These are phyloP conservation scores for Psittacula echo DNA, from an alignment of 2,797 vertebrate species.

Conservation along the genomic window DNA sequence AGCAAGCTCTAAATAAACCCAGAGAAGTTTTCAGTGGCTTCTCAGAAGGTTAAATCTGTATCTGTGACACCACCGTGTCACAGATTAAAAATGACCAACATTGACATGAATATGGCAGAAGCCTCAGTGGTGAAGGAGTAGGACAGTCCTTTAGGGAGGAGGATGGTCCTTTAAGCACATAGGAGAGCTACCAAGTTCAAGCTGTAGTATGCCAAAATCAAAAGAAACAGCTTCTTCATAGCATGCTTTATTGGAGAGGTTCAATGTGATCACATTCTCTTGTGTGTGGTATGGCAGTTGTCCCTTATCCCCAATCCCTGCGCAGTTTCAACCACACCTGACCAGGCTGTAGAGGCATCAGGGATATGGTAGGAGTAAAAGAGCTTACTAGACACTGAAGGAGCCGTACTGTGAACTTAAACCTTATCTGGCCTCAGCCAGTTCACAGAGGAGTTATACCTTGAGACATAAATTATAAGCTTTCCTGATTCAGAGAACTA, in stretches of 20 bases:
- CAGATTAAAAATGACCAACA: not conserved
- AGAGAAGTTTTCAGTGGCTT: not conserved
- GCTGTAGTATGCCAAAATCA: not conserved
- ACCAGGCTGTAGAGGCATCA: not conserved
- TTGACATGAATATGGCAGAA: not conserved
- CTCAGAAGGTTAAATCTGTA: not conserved
- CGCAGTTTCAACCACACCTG: not conserved
- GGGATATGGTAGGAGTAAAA: not conserved
- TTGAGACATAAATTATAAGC: not conserved
- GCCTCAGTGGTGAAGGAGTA: not conserved
- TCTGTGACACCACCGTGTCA: not conserved
- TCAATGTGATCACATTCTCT: not conserved
- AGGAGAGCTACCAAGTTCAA: not conserved
- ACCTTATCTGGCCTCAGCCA: not conserved
- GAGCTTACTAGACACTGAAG: not conserved
- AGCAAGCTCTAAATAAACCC: not conserved
- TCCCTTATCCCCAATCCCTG: not conserved
- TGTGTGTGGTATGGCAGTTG: fast-evolving
- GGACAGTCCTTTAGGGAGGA: not conserved
- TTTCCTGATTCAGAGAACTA: not conserved
- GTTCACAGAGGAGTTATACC: not conserved
- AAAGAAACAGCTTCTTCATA: not conserved
- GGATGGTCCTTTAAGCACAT: not conserved
- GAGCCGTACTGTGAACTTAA: not conserved
- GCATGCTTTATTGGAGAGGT: not conserved